Conservation (phyloP, 2,888 invertebrate species). For the Rhamphomyia laevipes region DNA sequence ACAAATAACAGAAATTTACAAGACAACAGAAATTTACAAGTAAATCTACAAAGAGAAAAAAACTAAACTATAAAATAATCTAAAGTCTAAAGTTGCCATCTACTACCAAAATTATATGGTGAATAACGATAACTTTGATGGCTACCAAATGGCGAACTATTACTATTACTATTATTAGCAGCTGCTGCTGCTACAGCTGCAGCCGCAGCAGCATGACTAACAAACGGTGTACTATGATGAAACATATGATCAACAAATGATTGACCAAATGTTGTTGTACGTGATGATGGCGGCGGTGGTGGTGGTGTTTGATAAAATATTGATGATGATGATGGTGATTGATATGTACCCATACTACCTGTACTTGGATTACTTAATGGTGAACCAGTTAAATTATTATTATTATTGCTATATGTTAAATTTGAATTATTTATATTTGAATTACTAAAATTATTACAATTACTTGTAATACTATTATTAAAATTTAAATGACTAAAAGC, state of each 20-base stretch:
- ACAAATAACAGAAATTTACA: too few relatives aligned
- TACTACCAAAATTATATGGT: conserved; percentile 35
- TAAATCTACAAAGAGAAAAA: too few relatives aligned
- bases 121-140: conserved; percentile 37
- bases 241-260: conserved; percentile 35
- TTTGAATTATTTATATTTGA: conserved; percentile 7
- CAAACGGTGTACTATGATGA: conserved; percentile 37
- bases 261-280: background rate
- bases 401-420: background rate
- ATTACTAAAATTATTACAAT: conserved; percentile 9
- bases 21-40: too few relatives aligned
- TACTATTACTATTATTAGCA: conserved; percentile 27
- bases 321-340: conserved; percentile 27
- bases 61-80: too few relatives aligned
- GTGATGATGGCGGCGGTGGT: conserved; percentile 29
- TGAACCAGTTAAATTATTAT: conserved; percentile 26
- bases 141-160: conserved; percentile 32
- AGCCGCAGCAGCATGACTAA: conserved; percentile 29
- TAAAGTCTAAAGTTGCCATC: conserved; percentile 31
- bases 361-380: conserved; percentile 26
- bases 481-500: background rate
- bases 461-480: conserved; percentile 1
- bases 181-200: conserved; percentile 28
- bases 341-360: conserved; percentile 23
- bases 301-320: conserved; percentile 38